phyloP scores from a whole-genome alignment of 2,113 vertebrate genomes.

The Hylia prasina region DNA sequence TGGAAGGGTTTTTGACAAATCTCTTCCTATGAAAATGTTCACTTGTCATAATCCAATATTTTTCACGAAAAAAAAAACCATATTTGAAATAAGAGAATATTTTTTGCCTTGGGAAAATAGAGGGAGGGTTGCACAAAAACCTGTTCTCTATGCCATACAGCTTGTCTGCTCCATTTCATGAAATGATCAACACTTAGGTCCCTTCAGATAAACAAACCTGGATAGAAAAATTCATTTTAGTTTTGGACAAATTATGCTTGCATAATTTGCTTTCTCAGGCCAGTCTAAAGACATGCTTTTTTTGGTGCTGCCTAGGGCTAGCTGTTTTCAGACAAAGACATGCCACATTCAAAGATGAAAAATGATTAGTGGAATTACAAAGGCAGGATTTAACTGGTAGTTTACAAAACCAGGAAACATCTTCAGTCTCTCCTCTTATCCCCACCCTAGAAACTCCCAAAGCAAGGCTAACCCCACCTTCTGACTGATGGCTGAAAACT shows the following conservation, averaged over 20 bases:
- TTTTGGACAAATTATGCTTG: not conserved
- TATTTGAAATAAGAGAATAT: not conserved
- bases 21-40: not conserved
- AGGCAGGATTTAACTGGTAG: not conserved
- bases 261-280: not conserved
- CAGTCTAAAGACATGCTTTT: not conserved
- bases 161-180: not conserved
- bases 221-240: not conserved
- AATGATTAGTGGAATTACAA: not conserved
- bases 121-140: not conserved
- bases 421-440: not conserved
- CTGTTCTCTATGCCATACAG: not conserved
- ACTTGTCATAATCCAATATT: not conserved
- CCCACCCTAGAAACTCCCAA: not conserved
- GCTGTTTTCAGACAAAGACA: not conserved
- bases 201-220: constrained; percentile 12
- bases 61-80: not conserved
- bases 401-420: not conserved
- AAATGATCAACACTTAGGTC: not conserved
- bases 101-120: not conserved
- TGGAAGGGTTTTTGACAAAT: not conserved
- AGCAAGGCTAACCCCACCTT: not conserved
- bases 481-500: not conserved
- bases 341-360: not conserved
- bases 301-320: not conserved